A percentile compares a stretch with the other conserved stretches of the same genome.
phyloP scores from a whole-genome alignment of 2,797 vertebrate genomes.

The Crax fasciolata region DNA sequence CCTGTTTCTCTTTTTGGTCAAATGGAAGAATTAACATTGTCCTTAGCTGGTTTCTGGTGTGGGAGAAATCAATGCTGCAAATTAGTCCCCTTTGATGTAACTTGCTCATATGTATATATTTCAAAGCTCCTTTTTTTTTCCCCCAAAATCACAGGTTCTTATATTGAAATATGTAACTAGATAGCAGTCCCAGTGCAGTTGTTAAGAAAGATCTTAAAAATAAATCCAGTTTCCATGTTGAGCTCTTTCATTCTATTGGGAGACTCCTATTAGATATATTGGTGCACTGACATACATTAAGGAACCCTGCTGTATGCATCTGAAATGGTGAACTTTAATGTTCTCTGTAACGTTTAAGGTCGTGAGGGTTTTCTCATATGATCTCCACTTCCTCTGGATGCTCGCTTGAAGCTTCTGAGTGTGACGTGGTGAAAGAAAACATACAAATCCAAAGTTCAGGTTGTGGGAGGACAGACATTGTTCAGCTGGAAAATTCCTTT shows the following conservation, averaged over 20 bases:
- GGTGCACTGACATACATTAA: background rate
- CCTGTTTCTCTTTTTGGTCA: background rate
- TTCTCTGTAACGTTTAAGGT: background rate
- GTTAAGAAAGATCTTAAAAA: background rate
- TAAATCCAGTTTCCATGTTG: background rate
- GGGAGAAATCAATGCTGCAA: background rate
- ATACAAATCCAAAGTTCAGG: background rate
- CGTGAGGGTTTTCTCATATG: background rate
- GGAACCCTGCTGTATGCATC: background rate
- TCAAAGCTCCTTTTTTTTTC: background rate
- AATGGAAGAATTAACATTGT: background rate
- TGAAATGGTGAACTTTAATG: background rate
- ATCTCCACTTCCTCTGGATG: background rate
- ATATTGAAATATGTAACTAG: background rate
- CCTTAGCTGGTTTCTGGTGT: background rate
- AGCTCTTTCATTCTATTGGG: background rate
- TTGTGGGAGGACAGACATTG: background rate
- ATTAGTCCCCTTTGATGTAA: background rate
- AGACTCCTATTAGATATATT: background rate
- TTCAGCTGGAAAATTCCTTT: background rate
- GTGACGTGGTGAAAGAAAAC: constrained; percentile 23
- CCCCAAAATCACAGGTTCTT: background rate
- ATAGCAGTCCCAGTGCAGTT: background rate
- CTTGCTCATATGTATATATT: background rate
- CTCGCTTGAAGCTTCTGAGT: background rate